Percentiles rank a stretch among this genome's conserved stretches.
Evolutionary conservation across 2,888 invertebrate genomes (phyloP).

Genomic region (Chymomyza fuscimana): DNA sequence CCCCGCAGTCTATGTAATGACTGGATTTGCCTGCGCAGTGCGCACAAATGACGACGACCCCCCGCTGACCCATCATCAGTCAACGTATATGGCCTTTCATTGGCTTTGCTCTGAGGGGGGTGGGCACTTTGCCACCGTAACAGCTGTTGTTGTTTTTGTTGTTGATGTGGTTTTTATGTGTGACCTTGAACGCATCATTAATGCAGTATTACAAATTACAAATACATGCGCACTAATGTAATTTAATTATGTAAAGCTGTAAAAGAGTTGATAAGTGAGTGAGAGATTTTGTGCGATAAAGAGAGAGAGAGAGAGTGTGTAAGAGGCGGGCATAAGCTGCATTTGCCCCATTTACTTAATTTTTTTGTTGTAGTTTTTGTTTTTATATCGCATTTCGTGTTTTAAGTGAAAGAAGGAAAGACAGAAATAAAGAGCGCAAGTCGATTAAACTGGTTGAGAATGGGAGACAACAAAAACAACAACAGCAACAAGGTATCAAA

Average conservation of each 20-base stretch:
- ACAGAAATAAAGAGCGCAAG: not conserved
- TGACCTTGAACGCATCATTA: conserved; percentile 23
- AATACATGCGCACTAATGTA: not conserved
- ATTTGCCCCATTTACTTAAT: conserved; percentile 13
- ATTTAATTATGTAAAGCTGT: not conserved
- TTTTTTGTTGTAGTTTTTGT: conserved; percentile 41
- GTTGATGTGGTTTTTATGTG: not conserved
- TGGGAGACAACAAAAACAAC: conserved; percentile 1
- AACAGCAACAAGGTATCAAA: conserved; percentile 17
- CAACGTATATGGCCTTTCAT: not conserved
- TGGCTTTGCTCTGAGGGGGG: not conserved
- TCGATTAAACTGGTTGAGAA: conserved; percentile 34
- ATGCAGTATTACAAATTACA: conserved; percentile 4
- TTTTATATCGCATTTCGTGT: conserved; percentile 51
- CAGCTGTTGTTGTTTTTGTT: not conserved
- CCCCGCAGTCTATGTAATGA: not conserved
- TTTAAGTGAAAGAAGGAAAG: not conserved
- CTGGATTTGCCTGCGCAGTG: conserved; percentile 1
- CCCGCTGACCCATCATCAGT: conserved; percentile 6
- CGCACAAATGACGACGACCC: not conserved
- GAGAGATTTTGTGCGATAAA: too few species aligned
- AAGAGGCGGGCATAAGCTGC: not conserved
- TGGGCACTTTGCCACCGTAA: not conserved
- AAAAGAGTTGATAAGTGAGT: not conserved
- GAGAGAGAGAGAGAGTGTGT: not conserved